Evolutionary conservation across 2,797 vertebrate species (phyloP).

Genomic region (Peromyscus eremicus): DNA sequence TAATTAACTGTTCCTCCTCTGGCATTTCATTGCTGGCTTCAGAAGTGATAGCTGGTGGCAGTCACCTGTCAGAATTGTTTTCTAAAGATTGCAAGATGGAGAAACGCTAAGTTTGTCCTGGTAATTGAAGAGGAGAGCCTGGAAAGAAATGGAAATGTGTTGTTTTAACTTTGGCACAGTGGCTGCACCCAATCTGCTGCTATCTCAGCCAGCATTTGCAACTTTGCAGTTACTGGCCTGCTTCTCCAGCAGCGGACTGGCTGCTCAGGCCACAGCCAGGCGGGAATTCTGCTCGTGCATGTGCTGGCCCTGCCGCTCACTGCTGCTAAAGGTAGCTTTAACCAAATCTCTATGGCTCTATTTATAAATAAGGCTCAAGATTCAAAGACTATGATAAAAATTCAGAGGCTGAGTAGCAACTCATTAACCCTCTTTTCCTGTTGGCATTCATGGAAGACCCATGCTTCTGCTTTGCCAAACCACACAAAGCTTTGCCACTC

Average conservation of each 20-base stretch:
- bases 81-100: constrained; percentile 69
- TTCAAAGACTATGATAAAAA: too few relatives aligned
- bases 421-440: background rate
- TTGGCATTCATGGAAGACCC: background rate
- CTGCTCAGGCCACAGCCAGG: background rate
- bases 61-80: constrained; percentile 73
- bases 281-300: background rate
- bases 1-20: constrained; percentile 78
- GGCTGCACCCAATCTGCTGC: background rate
- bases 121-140: constrained; percentile 68
- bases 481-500: background rate
- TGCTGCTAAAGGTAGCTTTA: background rate
- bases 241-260: background rate
- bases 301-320: background rate
- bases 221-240: background rate
- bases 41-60: constrained; percentile 67
- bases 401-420: background rate
- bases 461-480: background rate
- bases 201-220: background rate
- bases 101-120: constrained; percentile 67
- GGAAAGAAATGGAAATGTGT: constrained; percentile 12
- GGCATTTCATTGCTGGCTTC: constrained; percentile 77
- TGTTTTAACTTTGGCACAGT: background rate
- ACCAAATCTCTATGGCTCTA: background rate
- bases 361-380: background rate